A percentile compares a stretch with the other conserved stretches of the same genome.
phyloP scores from a whole-genome alignment of 2,113 vertebrate genomes.

The Prunella himalayana region DNA sequence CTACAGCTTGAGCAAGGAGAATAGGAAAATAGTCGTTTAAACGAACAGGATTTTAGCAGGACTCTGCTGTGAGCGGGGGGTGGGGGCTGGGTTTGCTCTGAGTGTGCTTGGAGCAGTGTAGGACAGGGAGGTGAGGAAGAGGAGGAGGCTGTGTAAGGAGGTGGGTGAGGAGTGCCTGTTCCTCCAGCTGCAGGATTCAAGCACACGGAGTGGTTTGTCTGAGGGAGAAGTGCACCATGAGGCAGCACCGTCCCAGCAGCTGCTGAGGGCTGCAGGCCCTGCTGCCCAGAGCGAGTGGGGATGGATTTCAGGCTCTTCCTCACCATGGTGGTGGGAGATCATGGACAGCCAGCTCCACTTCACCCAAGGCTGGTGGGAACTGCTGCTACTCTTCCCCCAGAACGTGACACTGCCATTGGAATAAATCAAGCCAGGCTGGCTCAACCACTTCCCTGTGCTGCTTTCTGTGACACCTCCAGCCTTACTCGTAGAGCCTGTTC shows the following conservation, averaged over 20 bases:
- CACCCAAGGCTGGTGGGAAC: accelerated
- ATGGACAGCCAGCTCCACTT: accelerated
- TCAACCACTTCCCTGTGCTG: neutral
- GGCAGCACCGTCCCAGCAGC: neutral
- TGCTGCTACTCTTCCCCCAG: neutral
- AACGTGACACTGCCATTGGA: accelerated
- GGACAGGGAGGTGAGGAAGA: neutral
- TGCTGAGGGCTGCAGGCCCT: accelerated
- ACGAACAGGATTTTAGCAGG: neutral
- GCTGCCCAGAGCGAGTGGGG: accelerated
- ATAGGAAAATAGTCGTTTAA: neutral
- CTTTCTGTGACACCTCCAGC: neutral
- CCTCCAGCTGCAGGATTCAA: conserved; percentile 82
- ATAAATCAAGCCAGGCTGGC: neutral
- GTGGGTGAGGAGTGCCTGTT: neutral
- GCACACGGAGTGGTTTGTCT: conserved; percentile 84
- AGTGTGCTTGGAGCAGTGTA: accelerated
- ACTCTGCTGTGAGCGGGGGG: accelerated
- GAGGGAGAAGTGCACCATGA: neutral
- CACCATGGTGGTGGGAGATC: neutral
- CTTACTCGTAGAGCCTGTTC: neutral
- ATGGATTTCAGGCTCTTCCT: neutral
- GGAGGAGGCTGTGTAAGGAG: neutral
- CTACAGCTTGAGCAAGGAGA: neutral
- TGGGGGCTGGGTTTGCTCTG: accelerated